Conservation (phyloP, 2,113 vertebrate genomes). For the Psittacula cyanocephala region DNA sequence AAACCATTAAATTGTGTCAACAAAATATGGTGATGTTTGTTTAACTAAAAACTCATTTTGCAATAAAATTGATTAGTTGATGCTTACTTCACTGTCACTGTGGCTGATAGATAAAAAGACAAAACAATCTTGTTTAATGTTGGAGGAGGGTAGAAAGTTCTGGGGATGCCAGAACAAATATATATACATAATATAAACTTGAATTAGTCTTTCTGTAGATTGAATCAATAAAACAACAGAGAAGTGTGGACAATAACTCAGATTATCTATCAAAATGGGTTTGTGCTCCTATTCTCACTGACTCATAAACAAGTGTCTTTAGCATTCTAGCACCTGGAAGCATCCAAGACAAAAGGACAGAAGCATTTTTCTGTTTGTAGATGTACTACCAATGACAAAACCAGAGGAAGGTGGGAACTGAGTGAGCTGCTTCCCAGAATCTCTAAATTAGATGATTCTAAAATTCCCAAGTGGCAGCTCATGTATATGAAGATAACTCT, state of each 20-base stretch:
- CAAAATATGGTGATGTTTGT: constrained; percentile 68
- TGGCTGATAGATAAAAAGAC: constrained; percentile 51
- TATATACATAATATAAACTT: constrained; percentile 64
- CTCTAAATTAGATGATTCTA: constrained; percentile 36
- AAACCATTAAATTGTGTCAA: constrained; percentile 78
- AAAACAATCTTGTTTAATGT: constrained; percentile 68
- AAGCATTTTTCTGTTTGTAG: constrained; percentile 32
- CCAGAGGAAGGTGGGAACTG: neutral
- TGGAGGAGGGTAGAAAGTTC: constrained; percentile 29
- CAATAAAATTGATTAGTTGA: constrained; percentile 69
- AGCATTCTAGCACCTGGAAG: constrained; percentile 30
- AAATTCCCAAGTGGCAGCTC: constrained; percentile 57
- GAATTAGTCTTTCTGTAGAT: constrained; percentile 72
- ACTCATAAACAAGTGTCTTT: constrained; percentile 52
- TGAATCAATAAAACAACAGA: constrained; percentile 74
- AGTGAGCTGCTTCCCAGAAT: constrained; percentile 42
- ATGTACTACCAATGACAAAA: constrained; percentile 25
- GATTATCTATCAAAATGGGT: constrained; percentile 64
- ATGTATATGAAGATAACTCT: constrained; percentile 48
- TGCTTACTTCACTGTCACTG: constrained; percentile 51
- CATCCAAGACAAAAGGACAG: constrained; percentile 57
- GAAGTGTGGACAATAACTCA: constrained; percentile 44
- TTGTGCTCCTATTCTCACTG: constrained; percentile 57
- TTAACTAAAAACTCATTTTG: constrained; percentile 76
- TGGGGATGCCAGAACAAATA: constrained; percentile 58